A percentile compares a stretch with the other conserved stretches of the same genome.
Conservation (phyloP, 2,113 vertebrate species). For the Potamarius usumacintae region DNA sequence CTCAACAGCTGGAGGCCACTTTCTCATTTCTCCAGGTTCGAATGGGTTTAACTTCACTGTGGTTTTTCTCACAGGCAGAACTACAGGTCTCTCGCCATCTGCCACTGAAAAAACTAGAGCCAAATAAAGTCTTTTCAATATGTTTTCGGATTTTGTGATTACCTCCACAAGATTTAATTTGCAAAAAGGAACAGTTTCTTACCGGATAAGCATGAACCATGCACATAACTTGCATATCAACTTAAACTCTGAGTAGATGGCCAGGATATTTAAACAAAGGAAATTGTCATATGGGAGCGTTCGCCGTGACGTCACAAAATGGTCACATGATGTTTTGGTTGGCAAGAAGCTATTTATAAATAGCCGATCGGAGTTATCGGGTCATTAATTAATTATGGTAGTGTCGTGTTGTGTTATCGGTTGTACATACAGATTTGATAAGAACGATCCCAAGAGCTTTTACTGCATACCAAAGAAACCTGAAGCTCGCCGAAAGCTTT, state of each 20-base stretch:
- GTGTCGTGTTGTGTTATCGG: too few species aligned
- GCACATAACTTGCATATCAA: background rate
- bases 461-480: too few species aligned
- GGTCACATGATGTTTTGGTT: too few species aligned
- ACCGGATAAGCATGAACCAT: background rate
- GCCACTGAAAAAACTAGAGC: constrained; percentile 50
- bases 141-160: constrained; percentile 1
- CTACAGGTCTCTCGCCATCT: constrained; percentile 65
- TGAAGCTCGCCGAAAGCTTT: too few species aligned
- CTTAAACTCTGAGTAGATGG: background rate
- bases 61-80: constrained; percentile 42
- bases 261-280: background rate
- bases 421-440: too few species aligned
- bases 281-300: background rate
- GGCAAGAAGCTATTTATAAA: too few species aligned
- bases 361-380: too few species aligned
- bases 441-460: too few species aligned
- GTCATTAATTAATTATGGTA: too few species aligned
- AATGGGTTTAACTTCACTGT: constrained; percentile 61
- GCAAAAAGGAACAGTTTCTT: background rate
- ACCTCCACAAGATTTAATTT: background rate
- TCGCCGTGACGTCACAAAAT: too few species aligned
- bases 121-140: constrained; percentile 32
- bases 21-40: constrained; percentile 64
- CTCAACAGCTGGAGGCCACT: constrained; percentile 66